Conservation (phyloP, 2,113 vertebrate species). For the Neolamprologus tretocephalus region DNA sequence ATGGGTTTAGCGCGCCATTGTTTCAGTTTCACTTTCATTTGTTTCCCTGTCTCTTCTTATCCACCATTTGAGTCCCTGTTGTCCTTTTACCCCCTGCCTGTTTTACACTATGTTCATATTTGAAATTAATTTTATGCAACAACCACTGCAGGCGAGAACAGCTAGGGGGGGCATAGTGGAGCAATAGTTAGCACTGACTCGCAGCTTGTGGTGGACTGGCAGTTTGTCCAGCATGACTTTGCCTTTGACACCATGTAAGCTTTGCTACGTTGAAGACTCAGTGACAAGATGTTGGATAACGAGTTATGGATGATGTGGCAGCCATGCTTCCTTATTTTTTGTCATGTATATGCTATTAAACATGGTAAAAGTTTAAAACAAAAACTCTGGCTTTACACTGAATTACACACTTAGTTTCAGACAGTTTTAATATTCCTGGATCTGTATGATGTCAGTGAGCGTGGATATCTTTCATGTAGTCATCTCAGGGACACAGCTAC, state of each 20-base stretch:
- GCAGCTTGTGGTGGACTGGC: background rate
- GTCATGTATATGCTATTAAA: background rate
- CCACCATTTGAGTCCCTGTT: background rate
- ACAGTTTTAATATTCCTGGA: background rate
- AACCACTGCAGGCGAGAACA: background rate
- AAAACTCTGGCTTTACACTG: background rate
- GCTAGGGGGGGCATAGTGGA: accelerated
- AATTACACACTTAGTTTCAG: background rate
- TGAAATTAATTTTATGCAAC: background rate
- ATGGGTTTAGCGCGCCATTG: background rate
- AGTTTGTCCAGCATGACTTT: background rate
- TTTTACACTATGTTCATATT: background rate
- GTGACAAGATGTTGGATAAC: background rate
- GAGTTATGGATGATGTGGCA: background rate
- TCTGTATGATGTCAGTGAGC: background rate
- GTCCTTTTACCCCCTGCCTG: background rate
- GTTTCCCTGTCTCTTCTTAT: background rate
- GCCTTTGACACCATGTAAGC: background rate
- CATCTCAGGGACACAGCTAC: background rate
- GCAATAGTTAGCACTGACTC: background rate
- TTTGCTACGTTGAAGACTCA: background rate
- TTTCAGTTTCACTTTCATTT: background rate
- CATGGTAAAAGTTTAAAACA: background rate
- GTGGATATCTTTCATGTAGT: background rate
- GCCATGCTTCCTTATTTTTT: background rate